A percentile compares a stretch with the other conserved stretches of the same genome.
Conservation (phyloP, 2,888 invertebrate species). For the Acrobasis suavella region DNA sequence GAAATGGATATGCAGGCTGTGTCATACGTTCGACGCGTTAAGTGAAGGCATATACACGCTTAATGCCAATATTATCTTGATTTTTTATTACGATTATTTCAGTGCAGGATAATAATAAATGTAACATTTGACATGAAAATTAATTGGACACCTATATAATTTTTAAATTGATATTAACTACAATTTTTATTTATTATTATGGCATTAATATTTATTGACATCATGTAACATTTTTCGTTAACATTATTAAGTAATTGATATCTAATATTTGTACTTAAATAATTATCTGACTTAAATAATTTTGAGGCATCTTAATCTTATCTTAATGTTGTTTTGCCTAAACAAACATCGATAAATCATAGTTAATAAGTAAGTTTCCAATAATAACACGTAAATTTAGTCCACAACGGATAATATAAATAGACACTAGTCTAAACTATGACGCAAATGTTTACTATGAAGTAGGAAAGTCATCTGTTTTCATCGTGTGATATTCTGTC, state of each 20-base stretch:
- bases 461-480: not conserved
- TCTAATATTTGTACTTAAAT: not conserved
- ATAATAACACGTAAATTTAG: not conserved
- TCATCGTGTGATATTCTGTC: not conserved
- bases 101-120: no score
- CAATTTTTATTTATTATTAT: not conserved
- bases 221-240: not conserved
- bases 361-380: not conserved
- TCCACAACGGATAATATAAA: not conserved
- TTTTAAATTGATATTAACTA: no score
- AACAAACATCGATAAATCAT: not conserved
- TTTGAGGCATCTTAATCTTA: slow-evolving; percentile 8
- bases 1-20: no score
- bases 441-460: not conserved
- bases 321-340: slow-evolving; percentile 19
- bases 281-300: not conserved
- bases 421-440: not conserved
- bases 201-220: not conserved
- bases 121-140: no score
- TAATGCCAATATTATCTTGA: no score
- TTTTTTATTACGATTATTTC: no score
- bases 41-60: no score
- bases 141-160: no score
- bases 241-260: slow-evolving; percentile 1
- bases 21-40: no score